phyloP scores from a whole-genome alignment of 2,888 invertebrate genomes.

The Ephialtes manifestator region DNA sequence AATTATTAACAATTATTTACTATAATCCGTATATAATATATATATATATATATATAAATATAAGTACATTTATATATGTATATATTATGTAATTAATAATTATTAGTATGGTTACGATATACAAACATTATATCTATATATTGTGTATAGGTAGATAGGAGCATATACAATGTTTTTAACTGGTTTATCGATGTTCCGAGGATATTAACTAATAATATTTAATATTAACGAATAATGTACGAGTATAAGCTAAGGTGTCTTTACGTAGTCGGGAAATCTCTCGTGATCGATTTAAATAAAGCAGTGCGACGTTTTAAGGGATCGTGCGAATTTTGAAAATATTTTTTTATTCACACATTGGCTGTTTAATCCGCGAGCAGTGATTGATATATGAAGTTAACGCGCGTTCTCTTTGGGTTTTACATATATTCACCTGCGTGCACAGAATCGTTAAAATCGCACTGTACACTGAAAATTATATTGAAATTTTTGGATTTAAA shows the following conservation, averaged over 20 bases:
- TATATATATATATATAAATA: too few relatives aligned
- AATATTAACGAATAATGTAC: slow-evolving; percentile 57
- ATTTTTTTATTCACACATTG: slow-evolving; percentile 65
- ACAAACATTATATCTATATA: slow-evolving; percentile 81
- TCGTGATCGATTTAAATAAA: slow-evolving; percentile 72
- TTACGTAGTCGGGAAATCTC: slow-evolving; percentile 75
- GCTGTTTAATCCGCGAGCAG: slow-evolving; percentile 60
- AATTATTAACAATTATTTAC: slow-evolving; percentile 83
- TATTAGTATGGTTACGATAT: slow-evolving; percentile 78
- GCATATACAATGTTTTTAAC: slow-evolving; percentile 85
- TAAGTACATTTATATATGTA: slow-evolving; percentile 55
- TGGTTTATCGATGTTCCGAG: slow-evolving; percentile 84
- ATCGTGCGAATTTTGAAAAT: slow-evolving; percentile 57
- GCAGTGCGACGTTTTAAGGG: slow-evolving; percentile 46
- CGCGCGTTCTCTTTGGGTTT: slow-evolving; percentile 54
- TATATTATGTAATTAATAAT: slow-evolving; percentile 60
- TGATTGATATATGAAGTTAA: slow-evolving; percentile 22
- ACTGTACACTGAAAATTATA: too few relatives aligned
- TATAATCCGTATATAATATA: slow-evolving; percentile 77
- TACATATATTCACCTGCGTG: background rate
- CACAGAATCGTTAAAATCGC: background rate
- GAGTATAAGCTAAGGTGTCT: slow-evolving; percentile 76
- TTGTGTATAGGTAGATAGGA: slow-evolving; percentile 83
- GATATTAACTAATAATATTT: slow-evolving; percentile 71
- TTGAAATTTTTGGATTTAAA: too few relatives aligned